Evolutionary conservation across 2,797 vertebrate genomes (phyloP).

Genomic region (Chrosomus eos): DNA sequence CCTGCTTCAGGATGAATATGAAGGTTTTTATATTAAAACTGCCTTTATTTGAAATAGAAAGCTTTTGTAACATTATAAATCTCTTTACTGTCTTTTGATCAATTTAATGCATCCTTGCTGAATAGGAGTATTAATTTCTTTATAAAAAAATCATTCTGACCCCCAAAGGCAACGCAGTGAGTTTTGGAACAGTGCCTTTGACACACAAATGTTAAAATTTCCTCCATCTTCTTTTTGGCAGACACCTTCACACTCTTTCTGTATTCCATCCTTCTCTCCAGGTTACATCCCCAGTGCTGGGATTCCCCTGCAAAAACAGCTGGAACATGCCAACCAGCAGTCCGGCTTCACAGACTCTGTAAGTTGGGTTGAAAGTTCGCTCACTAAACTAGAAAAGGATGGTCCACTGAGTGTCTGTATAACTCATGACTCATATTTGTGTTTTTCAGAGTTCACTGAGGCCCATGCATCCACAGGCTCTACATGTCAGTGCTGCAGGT

Average conservation of each 20-base stretch:
- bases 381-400: neutral
- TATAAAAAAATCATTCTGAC: neutral
- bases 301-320: conserved; percentile 90
- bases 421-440: neutral
- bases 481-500: conserved; percentile 73
- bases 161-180: too few species aligned
- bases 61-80: neutral
- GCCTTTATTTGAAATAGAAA: neutral
- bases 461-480: conserved; percentile 79
- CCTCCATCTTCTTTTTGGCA: neutral
- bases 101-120: neutral
- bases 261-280: conserved; percentile 56
- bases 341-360: conserved; percentile 91
- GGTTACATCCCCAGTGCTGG: conserved; percentile 87
- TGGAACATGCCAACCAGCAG: conserved; percentile 93
- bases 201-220: neutral
- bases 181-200: neutral
- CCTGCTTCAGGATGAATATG: too few species aligned
- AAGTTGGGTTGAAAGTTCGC: conserved; percentile 63
- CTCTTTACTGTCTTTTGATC: neutral
- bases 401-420: conserved; percentile 5
- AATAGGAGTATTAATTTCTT: neutral
- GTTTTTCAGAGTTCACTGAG: conserved; percentile 66
- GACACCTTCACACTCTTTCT: neutral
- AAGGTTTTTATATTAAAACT: neutral